A percentile compares a stretch with the other conserved stretches of the same genome.
phyloP scores from a whole-genome alignment of 1,140 invertebrate genomes.

The Sarcophaga bullata region DNA sequence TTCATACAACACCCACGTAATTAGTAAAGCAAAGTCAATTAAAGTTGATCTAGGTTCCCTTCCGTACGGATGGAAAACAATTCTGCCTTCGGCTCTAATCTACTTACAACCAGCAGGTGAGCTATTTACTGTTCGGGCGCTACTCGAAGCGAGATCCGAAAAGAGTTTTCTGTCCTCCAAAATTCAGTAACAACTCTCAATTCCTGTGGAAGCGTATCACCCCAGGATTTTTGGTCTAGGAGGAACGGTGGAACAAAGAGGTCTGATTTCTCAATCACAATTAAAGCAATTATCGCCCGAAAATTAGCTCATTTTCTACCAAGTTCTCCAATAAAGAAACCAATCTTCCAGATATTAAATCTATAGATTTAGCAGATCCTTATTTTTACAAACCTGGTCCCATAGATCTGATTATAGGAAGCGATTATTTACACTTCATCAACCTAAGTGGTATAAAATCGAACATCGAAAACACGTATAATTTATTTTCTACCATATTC shows the following conservation, averaged over 20 bases:
- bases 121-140: neutral
- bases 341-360: neutral
- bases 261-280: neutral
- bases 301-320: conserved; percentile 2
- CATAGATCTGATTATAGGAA: conserved; percentile 25
- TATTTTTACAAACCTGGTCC: neutral
- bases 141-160: conserved; percentile 1
- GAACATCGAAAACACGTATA: neutral
- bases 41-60: too few relatives aligned
- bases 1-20: too few relatives aligned
- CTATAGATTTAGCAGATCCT: conserved; percentile 20
- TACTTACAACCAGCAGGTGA: neutral
- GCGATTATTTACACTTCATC: neutral
- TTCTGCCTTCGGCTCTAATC: neutral
- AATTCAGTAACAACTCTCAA: neutral
- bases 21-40: too few relatives aligned
- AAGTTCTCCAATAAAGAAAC: neutral
- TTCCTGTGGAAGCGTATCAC: neutral
- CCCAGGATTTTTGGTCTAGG: neutral
- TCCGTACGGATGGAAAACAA: neutral
- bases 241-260: neutral
- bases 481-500: neutral
- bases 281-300: neutral
- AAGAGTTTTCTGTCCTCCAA: neutral
- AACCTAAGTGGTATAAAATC: too few relatives aligned